Base-by-base conservation (phyloP, 1,140 invertebrate species). In the Helicoverpa armigera region DNA sequence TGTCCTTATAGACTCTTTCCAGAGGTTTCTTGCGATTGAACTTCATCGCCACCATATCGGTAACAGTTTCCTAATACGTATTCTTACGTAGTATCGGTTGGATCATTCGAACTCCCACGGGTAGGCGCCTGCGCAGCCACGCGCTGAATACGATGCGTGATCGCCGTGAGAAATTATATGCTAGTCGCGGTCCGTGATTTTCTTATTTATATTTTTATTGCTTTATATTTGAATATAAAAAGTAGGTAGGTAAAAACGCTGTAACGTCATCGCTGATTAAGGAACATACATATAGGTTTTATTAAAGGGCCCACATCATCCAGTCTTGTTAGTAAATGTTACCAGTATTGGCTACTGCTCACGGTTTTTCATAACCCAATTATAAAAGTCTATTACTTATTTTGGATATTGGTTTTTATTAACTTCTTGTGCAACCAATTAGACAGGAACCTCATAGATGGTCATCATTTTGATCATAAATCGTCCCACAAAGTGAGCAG, bases 131-230 rank as follows among this genome's bases (percentile, higher is more conserved):
- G 82, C 83, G 83, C 82, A 81, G 81, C 74, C 65, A 80, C 83
- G 79, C 76, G 72, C 75, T 70, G 67, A 76, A 65, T 79, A 74
- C 79, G 79, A 85, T 70, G 74, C 79, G 65, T 81, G 90, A 91
- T 91, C 90, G 86, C 86, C 92, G 92, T 94, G 92, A 91, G 92
- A 94, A 94, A 87, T 82, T 87, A 86, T 87, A 87, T 83, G 83
- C 63, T 80, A 74, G 91, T 94, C 81, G 85, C 91, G 91, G 88
- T 88, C 91, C 91, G 88, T 82, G 85, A 85, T 85, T 83, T 87
- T 73, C 81, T 84, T 83, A 87, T 85, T 12, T 18, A 63, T 53
- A 53, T 50, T 54, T 12, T 72, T 80, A 53, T 73, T 73, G 56
- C 18, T 58, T 29, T 10, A 18, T 76, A 76, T 35, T 35, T 35